Percentiles rank a stretch among this genome's conserved stretches.
These are phyloP conservation scores for Timandra comae DNA, from an alignment of 2,888 invertebrate species.

Conservation along the genomic window DNA sequence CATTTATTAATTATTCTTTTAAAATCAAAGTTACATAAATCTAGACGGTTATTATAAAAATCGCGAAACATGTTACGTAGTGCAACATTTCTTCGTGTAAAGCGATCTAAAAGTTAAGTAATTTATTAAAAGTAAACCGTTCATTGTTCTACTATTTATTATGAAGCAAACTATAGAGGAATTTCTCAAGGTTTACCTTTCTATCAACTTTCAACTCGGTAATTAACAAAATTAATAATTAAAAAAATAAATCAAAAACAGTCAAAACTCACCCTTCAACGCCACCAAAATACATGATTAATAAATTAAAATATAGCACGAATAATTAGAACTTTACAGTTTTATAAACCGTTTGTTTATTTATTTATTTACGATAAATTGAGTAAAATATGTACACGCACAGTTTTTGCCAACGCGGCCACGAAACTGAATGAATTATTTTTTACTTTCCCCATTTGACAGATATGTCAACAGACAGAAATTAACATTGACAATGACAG, in stretches of 20 bases:
- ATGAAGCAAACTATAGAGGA: slow-evolving; percentile 37
- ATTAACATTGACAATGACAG: too few relatives aligned
- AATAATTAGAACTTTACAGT: neutral
- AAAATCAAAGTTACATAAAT: too few relatives aligned
- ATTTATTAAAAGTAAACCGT: too few relatives aligned
- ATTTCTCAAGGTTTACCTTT: slow-evolving; percentile 60
- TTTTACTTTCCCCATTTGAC: too few relatives aligned
- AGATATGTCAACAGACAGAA: too few relatives aligned
- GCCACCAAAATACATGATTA: slow-evolving; percentile 56
- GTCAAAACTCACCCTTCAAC: slow-evolving; percentile 59
- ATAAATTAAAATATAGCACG: slow-evolving; percentile 3
- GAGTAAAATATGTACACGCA: slow-evolving; percentile 15
- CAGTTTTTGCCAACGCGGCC: slow-evolving; percentile 33
- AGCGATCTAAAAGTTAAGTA: too few relatives aligned
- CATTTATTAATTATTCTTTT: too few relatives aligned
- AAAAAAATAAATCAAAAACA: slow-evolving; percentile 10
- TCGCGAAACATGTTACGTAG: too few relatives aligned
- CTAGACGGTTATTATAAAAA: too few relatives aligned
- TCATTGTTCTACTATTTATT: too few relatives aligned
- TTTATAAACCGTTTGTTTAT: neutral
- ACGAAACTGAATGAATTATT: slow-evolving; percentile 33
- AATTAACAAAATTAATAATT: slow-evolving; percentile 7
- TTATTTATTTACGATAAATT: slow-evolving; percentile 4
- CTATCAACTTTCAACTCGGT: slow-evolving; percentile 44
- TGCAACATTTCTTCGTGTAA: too few relatives aligned